These are phyloP conservation scores for Lepus townsendii DNA, from an alignment of 2,797 vertebrate species.

Conservation along the genomic window DNA sequence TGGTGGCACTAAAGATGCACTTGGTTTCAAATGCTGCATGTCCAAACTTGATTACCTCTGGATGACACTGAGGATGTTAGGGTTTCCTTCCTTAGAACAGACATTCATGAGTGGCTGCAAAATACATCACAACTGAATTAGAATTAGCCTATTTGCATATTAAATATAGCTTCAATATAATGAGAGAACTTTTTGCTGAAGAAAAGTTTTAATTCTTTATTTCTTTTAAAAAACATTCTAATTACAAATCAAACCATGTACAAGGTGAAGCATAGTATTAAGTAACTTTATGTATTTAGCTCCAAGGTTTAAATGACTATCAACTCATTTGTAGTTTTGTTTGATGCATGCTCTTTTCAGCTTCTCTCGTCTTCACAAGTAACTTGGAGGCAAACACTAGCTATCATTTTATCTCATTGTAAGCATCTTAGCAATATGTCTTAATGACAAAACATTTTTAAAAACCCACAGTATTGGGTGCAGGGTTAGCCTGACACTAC, in stretches of 20 bases:
- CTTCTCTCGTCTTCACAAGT: background rate
- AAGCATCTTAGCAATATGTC: background rate
- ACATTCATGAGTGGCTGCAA: background rate
- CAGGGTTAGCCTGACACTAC: too few species aligned
- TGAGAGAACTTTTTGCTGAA: background rate
- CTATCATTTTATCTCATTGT: background rate
- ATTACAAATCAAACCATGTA: background rate
- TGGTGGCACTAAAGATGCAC: background rate
- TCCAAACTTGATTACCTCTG: background rate
- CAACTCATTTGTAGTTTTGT: background rate
- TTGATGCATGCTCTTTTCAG: background rate
- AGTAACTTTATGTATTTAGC: background rate
- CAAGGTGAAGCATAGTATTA: background rate
- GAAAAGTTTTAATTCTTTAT: background rate
- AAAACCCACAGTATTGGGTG: background rate
- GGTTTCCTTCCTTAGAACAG: background rate
- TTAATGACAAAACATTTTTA: background rate
- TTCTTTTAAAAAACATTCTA: background rate
- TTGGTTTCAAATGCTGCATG: background rate
- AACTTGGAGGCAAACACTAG: background rate
- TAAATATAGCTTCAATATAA: background rate
- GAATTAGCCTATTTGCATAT: background rate
- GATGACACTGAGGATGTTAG: background rate
- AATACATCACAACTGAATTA: background rate
- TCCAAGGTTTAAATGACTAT: background rate